phyloP scores from a whole-genome alignment of 2,113 vertebrate genomes.

The Vidua macroura region DNA sequence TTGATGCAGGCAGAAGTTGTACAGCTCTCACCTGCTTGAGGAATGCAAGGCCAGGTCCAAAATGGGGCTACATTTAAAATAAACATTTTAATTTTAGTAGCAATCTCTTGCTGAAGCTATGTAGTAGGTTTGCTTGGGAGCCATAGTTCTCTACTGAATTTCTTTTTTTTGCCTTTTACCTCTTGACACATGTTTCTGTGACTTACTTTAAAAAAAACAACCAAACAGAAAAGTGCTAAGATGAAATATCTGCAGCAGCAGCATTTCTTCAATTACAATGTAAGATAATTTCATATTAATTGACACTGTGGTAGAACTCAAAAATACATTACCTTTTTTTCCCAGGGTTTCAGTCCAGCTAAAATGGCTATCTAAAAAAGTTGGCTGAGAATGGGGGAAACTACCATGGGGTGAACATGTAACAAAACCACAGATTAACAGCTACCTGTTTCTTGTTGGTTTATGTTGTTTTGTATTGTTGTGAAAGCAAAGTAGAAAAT shows the following conservation, averaged over 20 bases:
- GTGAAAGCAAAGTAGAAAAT: not conserved
- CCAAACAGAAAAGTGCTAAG: not conserved
- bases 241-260: not conserved
- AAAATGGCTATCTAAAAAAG: not conserved
- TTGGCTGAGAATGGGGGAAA: not conserved
- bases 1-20: not conserved
- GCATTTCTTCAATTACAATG: slow-evolving; percentile 9
- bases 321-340: not conserved
- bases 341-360: not conserved
- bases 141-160: not conserved
- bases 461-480: slow-evolving; percentile 7
- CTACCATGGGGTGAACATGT: not conserved
- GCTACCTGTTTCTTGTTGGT: not conserved
- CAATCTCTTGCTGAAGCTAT: not conserved
- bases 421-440: not conserved
- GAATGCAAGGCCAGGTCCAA: not conserved
- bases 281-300: not conserved
- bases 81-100: not conserved
- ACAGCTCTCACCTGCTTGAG: not conserved
- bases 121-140: slow-evolving; percentile 1
- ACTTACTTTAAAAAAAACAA: not conserved
- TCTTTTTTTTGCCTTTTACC: not conserved
- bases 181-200: not conserved
- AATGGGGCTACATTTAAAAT: not conserved
- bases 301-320: not conserved